A percentile compares a stretch with the other conserved stretches of the same genome.
Evolutionary conservation across 2,113 vertebrate genomes (phyloP).

Genomic region (Tupaia chinensis): DNA sequence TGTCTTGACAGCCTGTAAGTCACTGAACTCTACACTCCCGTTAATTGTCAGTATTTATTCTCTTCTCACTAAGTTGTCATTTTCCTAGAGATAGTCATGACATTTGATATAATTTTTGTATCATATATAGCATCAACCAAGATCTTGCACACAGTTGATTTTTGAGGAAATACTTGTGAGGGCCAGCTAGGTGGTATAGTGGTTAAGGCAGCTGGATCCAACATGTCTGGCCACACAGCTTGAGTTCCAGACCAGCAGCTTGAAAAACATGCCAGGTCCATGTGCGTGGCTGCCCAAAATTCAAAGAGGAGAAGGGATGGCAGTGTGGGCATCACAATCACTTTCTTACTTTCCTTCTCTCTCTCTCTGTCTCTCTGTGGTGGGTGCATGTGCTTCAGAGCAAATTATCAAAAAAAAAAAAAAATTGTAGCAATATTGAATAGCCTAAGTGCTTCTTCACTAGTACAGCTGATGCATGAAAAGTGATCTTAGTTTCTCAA

Average conservation of each 20-base stretch:
- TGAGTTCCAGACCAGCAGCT: too few species aligned
- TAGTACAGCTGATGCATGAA: not conserved
- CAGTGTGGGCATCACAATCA: too few species aligned
- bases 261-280: too few species aligned
- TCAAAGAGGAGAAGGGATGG: too few species aligned
- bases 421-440: not conserved
- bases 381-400: too few species aligned
- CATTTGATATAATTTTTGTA: not conserved
- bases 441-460: not conserved
- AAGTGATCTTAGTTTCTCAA: constrained; percentile 6
- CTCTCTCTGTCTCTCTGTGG: too few species aligned
- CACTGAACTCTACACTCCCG: not conserved
- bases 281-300: too few species aligned
- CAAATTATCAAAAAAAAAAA: too few species aligned
- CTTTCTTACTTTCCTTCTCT: too few species aligned
- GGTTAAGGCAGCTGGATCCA: too few species aligned
- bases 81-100: not conserved
- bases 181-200: too few species aligned
- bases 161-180: not conserved
- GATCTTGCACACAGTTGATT: not conserved
- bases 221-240: too few species aligned
- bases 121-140: not conserved
- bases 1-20: not conserved
- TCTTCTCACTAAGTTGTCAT: not conserved
- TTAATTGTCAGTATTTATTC: not conserved